These are phyloP conservation scores for Tetanocera ferruginea DNA, from an alignment of 2,888 invertebrate genomes.

Conservation along the genomic window DNA sequence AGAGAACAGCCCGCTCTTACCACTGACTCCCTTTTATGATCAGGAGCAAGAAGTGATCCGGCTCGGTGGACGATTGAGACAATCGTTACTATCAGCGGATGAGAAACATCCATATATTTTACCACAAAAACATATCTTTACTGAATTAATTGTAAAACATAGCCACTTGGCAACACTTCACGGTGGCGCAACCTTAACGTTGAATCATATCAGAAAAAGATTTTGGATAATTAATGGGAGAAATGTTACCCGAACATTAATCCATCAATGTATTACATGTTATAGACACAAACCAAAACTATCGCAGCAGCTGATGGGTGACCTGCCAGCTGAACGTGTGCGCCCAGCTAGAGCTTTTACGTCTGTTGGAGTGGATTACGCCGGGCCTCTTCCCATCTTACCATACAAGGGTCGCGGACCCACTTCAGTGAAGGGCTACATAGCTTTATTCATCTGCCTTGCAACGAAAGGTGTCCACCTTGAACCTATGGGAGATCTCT, in stretches of 20 bases:
- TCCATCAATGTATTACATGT: conserved; percentile 35
- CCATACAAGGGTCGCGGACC: conserved; percentile 33
- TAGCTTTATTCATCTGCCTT: conserved; percentile 37
- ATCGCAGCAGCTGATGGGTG: conserved; percentile 37
- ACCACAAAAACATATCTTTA: conserved; percentile 28
- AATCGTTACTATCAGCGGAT: conserved; percentile 11
- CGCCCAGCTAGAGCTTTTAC: conserved; percentile 36
- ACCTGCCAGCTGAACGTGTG: conserved; percentile 35
- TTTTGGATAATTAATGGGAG: conserved; percentile 21
- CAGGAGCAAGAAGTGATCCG: conserved; percentile 11
- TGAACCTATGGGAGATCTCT: conserved; percentile 25
- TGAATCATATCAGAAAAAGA: conserved; percentile 8
- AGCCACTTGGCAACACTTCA: conserved; percentile 18
- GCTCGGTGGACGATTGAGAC: conserved; percentile 25
- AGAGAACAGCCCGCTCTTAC: conserved; percentile 15
- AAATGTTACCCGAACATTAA: conserved; percentile 26
- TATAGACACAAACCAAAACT: conserved; percentile 24
- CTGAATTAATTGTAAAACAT: neutral
- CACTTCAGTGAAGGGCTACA: conserved; percentile 21
- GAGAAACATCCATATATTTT: conserved; percentile 32
- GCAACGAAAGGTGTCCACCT: conserved; percentile 34
- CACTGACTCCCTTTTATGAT: conserved; percentile 30
- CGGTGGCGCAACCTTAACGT: conserved; percentile 15
- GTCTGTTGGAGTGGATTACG: conserved; percentile 34
- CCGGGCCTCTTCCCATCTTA: conserved; percentile 26